Percentiles rank a stretch among this genome's conserved stretches.
phyloP scores from a whole-genome alignment of 2,888 invertebrate genomes.

The Leucoma salicis region DNA sequence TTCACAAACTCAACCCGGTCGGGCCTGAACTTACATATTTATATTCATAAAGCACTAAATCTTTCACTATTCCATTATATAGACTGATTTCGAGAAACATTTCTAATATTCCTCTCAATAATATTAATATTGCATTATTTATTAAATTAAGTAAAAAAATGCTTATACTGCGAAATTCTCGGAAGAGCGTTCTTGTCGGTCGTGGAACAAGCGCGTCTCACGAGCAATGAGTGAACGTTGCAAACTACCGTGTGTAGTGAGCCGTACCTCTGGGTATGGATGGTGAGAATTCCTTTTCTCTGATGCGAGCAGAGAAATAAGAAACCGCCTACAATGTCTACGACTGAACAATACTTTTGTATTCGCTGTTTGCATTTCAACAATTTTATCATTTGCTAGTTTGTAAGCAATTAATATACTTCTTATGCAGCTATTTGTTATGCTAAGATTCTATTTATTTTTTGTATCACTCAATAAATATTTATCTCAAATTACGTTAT shows the following conservation, averaged over 20 bases:
- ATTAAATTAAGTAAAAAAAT: too few species aligned
- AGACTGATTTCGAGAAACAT: slow-evolving; percentile 42
- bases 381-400: slow-evolving; percentile 33
- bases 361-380: slow-evolving; percentile 33
- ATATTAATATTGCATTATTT: not conserved
- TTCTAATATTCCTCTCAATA: too few species aligned
- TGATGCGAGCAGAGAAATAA: slow-evolving; percentile 73
- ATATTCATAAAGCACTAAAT: slow-evolving; percentile 34
- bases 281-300: slow-evolving; percentile 73
- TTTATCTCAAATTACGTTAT: slow-evolving; percentile 43
- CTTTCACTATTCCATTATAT: slow-evolving; percentile 36
- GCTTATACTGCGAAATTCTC: slow-evolving; percentile 24
- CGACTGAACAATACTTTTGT: slow-evolving; percentile 17
- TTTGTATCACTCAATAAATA: slow-evolving; percentile 65
- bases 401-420: slow-evolving; percentile 32
- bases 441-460: slow-evolving; percentile 66
- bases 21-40: slow-evolving; percentile 31
- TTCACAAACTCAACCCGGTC: not conserved
- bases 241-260: slow-evolving; percentile 25
- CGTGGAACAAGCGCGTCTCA: slow-evolving; percentile 33
- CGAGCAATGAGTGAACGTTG: slow-evolving; percentile 2
- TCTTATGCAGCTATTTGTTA: slow-evolving; percentile 33
- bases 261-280: slow-evolving; percentile 44
- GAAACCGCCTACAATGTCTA: slow-evolving; percentile 57
- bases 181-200: slow-evolving; percentile 33